A percentile compares a stretch with the other conserved stretches of the same genome.
Conservation (phyloP, 1,140 invertebrate species). For the Cataglyphis hispanica region DNA sequence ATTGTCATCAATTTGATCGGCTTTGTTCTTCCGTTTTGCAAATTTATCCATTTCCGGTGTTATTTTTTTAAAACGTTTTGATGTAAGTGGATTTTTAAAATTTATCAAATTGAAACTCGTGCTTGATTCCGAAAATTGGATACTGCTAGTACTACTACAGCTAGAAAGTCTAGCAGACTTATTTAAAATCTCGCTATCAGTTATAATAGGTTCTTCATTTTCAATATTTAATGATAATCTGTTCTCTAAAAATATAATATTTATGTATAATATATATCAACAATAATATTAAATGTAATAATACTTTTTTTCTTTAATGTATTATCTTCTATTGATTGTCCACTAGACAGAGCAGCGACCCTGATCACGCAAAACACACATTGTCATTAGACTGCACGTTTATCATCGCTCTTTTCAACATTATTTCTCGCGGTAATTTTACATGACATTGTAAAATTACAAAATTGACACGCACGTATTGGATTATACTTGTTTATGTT, state of each 20-base stretch:
- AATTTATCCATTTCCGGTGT: no score
- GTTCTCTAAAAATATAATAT: background rate
- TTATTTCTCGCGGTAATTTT: no score
- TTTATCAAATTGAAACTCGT: background rate
- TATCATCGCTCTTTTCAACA: no score
- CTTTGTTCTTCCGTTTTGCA: no score
- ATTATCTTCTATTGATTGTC: background rate
- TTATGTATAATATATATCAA: background rate
- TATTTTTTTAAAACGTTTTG: background rate
- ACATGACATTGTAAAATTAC: no score
- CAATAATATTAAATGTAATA: background rate
- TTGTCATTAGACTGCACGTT: no score
- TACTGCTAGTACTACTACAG: background rate
- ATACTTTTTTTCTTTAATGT: slow-evolving; percentile 1
- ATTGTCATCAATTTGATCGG: background rate
- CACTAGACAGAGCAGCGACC: no score
- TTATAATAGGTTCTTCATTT: background rate
- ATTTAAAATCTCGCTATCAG: background rate
- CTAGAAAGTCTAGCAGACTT: background rate
- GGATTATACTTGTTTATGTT: no score
- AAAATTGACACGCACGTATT: no score
- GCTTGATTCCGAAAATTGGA: background rate
- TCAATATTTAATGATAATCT: background rate
- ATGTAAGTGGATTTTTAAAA: background rate
- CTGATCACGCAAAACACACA: no score